phyloP scores from a whole-genome alignment of 2,113 vertebrate genomes.

The Megaceryle torquata region DNA sequence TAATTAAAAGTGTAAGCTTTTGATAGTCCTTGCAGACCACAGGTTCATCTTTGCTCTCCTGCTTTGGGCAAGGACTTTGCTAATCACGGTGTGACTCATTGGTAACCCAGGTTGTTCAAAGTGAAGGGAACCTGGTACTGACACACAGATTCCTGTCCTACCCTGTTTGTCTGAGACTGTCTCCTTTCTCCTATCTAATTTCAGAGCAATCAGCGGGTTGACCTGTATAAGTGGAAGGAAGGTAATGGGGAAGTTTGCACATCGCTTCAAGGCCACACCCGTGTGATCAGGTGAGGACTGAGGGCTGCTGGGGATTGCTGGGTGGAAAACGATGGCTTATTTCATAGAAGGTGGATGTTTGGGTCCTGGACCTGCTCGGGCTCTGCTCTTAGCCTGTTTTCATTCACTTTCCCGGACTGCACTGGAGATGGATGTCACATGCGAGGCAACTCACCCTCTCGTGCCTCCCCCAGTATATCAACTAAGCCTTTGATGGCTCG shows the following conservation, averaged over 20 bases:
- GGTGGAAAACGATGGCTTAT: background rate
- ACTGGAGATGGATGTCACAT: background rate
- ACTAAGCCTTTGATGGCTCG: background rate
- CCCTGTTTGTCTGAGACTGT: background rate
- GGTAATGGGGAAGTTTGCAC: slow-evolving; percentile 88
- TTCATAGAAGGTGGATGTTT: background rate
- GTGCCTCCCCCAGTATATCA: background rate
- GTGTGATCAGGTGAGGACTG: slow-evolving; percentile 87
- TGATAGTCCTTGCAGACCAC: background rate
- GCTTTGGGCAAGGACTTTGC: background rate
- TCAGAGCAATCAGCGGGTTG: slow-evolving; percentile 96
- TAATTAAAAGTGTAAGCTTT: slow-evolving; percentile 10
- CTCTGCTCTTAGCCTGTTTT: background rate
- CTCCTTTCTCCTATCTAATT: slow-evolving; percentile 16
- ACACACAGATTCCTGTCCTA: background rate
- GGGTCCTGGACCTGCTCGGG: background rate
- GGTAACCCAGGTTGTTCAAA: background rate
- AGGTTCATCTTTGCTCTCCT: background rate
- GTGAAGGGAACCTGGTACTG: background rate
- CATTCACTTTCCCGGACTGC: background rate
- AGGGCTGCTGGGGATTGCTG: background rate
- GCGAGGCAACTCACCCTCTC: background rate
- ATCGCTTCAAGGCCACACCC: slow-evolving; percentile 93
- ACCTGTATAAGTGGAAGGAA: slow-evolving; percentile 94
- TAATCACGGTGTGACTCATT: background rate